phyloP scores from a whole-genome alignment of 2,113 vertebrate genomes.

The Corvus hawaiiensis region DNA sequence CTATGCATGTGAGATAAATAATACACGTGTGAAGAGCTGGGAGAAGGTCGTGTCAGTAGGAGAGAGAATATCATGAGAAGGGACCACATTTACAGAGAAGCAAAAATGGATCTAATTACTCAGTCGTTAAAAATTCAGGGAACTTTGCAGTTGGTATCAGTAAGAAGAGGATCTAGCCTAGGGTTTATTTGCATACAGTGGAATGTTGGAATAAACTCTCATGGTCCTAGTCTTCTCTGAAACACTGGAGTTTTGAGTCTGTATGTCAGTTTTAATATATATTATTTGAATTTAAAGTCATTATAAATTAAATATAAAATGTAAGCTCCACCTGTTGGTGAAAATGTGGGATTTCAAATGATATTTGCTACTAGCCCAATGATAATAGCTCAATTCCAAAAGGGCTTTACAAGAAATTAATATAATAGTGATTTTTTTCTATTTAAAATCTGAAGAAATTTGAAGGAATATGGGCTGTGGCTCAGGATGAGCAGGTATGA shows the following conservation, averaged over 20 bases:
- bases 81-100: not conserved
- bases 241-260: not conserved
- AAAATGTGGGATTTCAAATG: not conserved
- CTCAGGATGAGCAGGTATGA: not conserved
- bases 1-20: not conserved
- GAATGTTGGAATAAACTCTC: not conserved
- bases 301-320: not conserved
- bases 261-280: not conserved
- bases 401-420: not conserved
- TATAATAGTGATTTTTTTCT: not conserved
- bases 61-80: not conserved
- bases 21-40: rapidly evolving
- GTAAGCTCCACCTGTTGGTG: conserved; percentile 30
- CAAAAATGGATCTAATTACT: not conserved
- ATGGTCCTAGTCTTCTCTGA: not conserved
- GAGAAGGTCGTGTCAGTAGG: not conserved
- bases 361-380: not conserved
- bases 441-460: not conserved
- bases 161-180: not conserved
- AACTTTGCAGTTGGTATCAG: not conserved
- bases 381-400: not conserved
- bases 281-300: not conserved
- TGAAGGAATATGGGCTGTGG: not conserved
- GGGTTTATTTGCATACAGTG: not conserved
- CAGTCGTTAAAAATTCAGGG: not conserved